phyloP scores from a whole-genome alignment of 2,888 invertebrate genomes.

The Drosophila mimica region DNA sequence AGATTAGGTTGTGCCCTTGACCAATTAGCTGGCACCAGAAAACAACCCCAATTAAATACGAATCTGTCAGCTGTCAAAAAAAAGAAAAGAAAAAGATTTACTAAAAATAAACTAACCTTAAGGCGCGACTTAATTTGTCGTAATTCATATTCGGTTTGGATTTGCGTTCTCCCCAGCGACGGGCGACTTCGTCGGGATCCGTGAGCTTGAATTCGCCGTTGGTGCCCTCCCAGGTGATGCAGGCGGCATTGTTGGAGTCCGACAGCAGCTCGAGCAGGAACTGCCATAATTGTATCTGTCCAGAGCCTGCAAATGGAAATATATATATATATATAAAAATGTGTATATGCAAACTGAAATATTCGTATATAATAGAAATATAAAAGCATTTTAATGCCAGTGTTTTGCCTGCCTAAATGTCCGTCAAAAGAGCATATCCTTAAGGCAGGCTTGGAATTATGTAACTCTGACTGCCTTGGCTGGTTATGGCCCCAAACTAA shows the following conservation, averaged over 20 bases:
- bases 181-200: constrained; percentile 98
- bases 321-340: constrained; percentile 10
- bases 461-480: constrained; percentile 48
- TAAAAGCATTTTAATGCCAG: constrained; percentile 64
- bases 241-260: constrained; percentile 97
- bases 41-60: constrained; percentile 41
- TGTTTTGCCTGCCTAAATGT: constrained; percentile 71
- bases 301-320: constrained; percentile 89
- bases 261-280: constrained; percentile 98
- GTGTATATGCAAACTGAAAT: constrained; percentile 6
- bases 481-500: constrained; percentile 64
- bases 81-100: neutral
- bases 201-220: constrained; percentile 99
- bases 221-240: constrained; percentile 99
- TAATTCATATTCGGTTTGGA: constrained; percentile 99
- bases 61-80: constrained; percentile 1
- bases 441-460: constrained; percentile 58
- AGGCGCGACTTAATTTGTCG: constrained; percentile 98
- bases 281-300: constrained; percentile 99
- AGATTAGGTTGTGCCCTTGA: constrained; percentile 25
- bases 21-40: constrained; percentile 68
- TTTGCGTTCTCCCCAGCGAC: constrained; percentile 99
- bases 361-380: constrained; percentile 36
- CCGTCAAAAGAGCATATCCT: constrained; percentile 81
- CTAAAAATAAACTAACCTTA: constrained; percentile 88